Evolutionary conservation across 2,888 invertebrate genomes (phyloP), one percentile per base, ranked within the genome.

Genomic region (Erebia epiphron): DNA sequence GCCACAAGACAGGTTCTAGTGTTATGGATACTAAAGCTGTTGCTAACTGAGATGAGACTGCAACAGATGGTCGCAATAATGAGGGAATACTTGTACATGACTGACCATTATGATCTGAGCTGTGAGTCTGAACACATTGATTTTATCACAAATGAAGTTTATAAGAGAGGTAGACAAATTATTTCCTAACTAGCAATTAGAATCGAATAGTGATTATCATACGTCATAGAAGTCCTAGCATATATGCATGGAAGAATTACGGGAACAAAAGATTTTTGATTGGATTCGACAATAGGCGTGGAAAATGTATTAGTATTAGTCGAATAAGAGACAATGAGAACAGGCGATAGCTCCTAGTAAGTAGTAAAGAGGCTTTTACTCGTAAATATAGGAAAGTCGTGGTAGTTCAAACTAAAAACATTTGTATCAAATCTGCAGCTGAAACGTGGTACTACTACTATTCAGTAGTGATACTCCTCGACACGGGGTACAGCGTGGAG

Each of bases 391-490:
- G 35, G 35, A 1, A 49, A 49, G 14, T 14, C 49, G 5, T 14
- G 14, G 13, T 49, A 4, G 49, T 11, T 0, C 13, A 14, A 13
- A 14, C 13, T 49, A 14, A 49, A 49, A 49, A 49, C 14, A 14
- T 49, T 14, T 49, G 14, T 49, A 49, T 49, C 13, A 5, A 49
- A 14, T 49, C 49, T 62, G 16, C 54, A 84, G 95, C 94, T 58
- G 90, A 90, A 77, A 94, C 94, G 1, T 95, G 95, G 95, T 96
- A 95, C 79, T 95, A 94, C 79, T 93, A 93, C 9, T 85, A 94
- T 41, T 93, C 94, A 56, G 81, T 95, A 50, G 90, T 94, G 65
- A 86, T 95, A 49, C 89, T 95, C 64, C 83, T 96, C 54, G 95
- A 96, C 79, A 94, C 95, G 0, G 95, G 95, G 0, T 93, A 94